Evolutionary conservation across 2,888 invertebrate species (phyloP).

Genomic region (Philhelius pedissequus): DNA sequence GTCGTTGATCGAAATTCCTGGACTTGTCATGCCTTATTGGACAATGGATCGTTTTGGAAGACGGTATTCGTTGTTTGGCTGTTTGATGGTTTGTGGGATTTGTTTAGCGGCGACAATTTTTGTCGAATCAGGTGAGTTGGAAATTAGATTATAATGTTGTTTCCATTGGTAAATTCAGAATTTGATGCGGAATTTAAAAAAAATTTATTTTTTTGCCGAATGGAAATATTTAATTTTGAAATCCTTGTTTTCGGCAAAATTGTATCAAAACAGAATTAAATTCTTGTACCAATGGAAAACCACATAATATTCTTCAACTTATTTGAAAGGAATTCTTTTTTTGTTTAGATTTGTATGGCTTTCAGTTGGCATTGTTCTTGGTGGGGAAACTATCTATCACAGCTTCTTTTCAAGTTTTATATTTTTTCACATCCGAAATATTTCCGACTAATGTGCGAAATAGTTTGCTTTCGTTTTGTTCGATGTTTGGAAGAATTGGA

Average conservation of each 20-base stretch:
- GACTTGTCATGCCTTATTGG: constrained; percentile 1
- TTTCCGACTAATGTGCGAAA: constrained; percentile 85
- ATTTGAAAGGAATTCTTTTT: neutral
- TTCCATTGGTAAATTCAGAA: too few species aligned
- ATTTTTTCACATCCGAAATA: constrained; percentile 85
- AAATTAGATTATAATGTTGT: too few species aligned
- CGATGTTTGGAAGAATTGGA: constrained; percentile 85
- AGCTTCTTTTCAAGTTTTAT: constrained; percentile 84
- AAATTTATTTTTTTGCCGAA: too few species aligned
- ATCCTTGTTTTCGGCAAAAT: too few species aligned
- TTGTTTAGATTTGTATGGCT: constrained; percentile 60
- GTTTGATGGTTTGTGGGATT: constrained; percentile 5
- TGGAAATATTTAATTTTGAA: too few species aligned
- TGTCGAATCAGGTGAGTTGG: neutral
- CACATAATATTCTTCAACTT: too few species aligned
- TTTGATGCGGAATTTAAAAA: too few species aligned
- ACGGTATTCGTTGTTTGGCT: constrained; percentile 7
- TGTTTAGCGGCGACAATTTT: neutral
- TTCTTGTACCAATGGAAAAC: too few species aligned
- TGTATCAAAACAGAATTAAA: too few species aligned
- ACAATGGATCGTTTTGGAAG: constrained; percentile 20
- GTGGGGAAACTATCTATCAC: constrained; percentile 84
- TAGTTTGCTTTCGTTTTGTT: constrained; percentile 84
- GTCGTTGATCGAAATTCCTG: constrained; percentile 18
- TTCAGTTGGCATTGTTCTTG: constrained; percentile 79